Evolutionary conservation across 2,797 vertebrate species (phyloP).

Genomic region (Helicolenus hilgendorfi): DNA sequence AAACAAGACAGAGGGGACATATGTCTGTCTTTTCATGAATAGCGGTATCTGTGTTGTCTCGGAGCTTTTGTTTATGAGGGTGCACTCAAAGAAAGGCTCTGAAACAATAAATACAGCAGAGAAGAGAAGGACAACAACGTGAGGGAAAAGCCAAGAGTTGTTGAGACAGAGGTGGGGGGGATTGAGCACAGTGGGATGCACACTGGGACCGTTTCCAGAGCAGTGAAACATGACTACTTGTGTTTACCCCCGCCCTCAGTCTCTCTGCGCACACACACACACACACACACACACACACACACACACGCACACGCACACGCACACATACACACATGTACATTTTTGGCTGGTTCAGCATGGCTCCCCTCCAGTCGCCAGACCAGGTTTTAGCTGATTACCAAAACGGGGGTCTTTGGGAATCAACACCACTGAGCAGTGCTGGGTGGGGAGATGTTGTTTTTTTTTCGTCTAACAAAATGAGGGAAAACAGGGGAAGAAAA

Average conservation of each 20-base stretch:
- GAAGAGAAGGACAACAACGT: slow-evolving; percentile 28
- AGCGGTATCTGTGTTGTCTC: background rate
- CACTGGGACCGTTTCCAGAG: slow-evolving; percentile 44
- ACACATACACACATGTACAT: slow-evolving; percentile 24
- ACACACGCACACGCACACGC: slow-evolving; percentile 34
- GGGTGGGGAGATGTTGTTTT: slow-evolving; percentile 42
- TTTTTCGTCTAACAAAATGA: slow-evolving; percentile 42
- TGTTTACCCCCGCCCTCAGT: slow-evolving; percentile 48
- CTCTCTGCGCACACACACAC: background rate
- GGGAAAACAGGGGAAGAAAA: slow-evolving; percentile 52
- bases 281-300: slow-evolving; percentile 26
- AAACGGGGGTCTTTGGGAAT: slow-evolving; percentile 72
- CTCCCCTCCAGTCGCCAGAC: slow-evolving; percentile 85
- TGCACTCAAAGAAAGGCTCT: background rate
- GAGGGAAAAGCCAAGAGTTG: background rate
- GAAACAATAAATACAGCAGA: slow-evolving; percentile 22
- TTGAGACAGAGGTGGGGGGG: slow-evolving; percentile 23
- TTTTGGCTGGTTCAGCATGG: slow-evolving; percentile 50
- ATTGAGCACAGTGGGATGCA: slow-evolving; percentile 44
- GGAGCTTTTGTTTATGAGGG: background rate
- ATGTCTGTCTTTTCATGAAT: background rate
- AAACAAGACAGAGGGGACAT: background rate
- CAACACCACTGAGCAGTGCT: slow-evolving; percentile 51
- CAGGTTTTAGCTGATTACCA: slow-evolving; percentile 85
- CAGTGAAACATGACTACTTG: slow-evolving; percentile 71